Percentiles rank a stretch among this genome's conserved stretches.
Evolutionary conservation across 2,797 vertebrate species (phyloP).

Genomic region (Sphaeramia orbicularis): DNA sequence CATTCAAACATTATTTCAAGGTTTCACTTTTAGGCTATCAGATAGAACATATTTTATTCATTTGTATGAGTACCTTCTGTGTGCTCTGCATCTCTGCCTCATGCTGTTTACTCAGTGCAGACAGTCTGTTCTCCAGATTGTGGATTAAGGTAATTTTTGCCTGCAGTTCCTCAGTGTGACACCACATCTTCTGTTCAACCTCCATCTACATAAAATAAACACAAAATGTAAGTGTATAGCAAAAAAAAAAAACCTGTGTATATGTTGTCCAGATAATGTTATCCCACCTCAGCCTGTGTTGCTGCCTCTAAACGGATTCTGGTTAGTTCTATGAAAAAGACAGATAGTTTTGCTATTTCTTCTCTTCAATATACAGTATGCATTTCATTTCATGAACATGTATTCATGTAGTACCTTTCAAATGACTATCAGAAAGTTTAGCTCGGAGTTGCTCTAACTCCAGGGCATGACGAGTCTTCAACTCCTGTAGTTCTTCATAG

Average conservation of each 20-base stretch:
- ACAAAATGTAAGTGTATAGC: background rate
- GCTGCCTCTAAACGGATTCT: slow-evolving; percentile 77
- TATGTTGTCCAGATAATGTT: background rate
- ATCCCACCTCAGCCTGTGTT: slow-evolving; percentile 80
- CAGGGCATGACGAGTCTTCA: slow-evolving; percentile 85
- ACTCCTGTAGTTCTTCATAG: slow-evolving; percentile 84
- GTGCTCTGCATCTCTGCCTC: slow-evolving; percentile 69
- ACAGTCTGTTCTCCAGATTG: slow-evolving; percentile 80
- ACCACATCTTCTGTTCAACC: slow-evolving; percentile 80
- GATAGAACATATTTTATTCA: background rate
- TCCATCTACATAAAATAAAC: slow-evolving; percentile 71
- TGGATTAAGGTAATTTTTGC: slow-evolving; percentile 69
- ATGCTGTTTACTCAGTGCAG: slow-evolving; percentile 78
- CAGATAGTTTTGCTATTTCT: background rate
- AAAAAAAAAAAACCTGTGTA: background rate
- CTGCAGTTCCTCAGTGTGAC: slow-evolving; percentile 80
- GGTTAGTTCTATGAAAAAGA: slow-evolving; percentile 81
- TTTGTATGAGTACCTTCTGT: slow-evolving; percentile 58
- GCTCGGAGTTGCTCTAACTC: slow-evolving; percentile 87
- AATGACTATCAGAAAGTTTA: slow-evolving; percentile 86
- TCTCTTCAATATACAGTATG: background rate
- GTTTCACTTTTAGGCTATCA: background rate
- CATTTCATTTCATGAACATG: background rate
- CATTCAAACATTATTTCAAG: no score
- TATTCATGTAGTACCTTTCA: slow-evolving; percentile 82